Evolutionary conservation across 1,140 invertebrate species (phyloP).

Genomic region (Odontomachus brunneus): DNA sequence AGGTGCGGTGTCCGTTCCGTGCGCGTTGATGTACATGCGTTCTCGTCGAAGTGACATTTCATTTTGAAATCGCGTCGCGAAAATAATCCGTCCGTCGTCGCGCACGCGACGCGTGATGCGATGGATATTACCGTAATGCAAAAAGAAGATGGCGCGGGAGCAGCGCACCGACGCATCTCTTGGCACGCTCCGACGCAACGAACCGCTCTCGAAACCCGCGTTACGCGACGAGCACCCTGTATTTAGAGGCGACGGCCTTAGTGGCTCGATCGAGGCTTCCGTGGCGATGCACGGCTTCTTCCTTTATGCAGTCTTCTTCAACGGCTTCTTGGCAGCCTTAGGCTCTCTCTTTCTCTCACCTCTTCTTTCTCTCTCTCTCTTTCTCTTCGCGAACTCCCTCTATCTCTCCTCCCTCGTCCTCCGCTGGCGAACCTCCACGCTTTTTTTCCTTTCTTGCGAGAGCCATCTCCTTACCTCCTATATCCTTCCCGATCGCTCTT

Average conservation of each 20-base stretch:
- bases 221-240: constrained; percentile 68
- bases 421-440: constrained; percentile 38
- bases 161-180: constrained; percentile 44
- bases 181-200: constrained; percentile 63
- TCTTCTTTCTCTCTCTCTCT: constrained; percentile 1
- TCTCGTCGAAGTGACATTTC: no score
- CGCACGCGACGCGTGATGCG: not conserved
- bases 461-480: constrained; percentile 25
- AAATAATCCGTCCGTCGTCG: not conserved
- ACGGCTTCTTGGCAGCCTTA: constrained; percentile 69
- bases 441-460: constrained; percentile 43
- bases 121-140: no score
- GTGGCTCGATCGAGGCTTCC: constrained; percentile 72
- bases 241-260: constrained; percentile 70
- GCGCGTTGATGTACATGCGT: no score
- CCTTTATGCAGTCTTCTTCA: constrained; percentile 74
- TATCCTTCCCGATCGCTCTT: constrained; percentile 3
- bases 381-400: constrained; percentile 4
- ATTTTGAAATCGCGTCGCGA: no score
- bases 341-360: constrained; percentile 47
- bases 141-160: not conserved
- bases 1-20: no score
- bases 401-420: constrained; percentile 42
- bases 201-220: constrained; percentile 61
- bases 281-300: constrained; percentile 73